Evolutionary conservation across 2,113 vertebrate species (phyloP).

Genomic region (Alexandromys fortis): DNA sequence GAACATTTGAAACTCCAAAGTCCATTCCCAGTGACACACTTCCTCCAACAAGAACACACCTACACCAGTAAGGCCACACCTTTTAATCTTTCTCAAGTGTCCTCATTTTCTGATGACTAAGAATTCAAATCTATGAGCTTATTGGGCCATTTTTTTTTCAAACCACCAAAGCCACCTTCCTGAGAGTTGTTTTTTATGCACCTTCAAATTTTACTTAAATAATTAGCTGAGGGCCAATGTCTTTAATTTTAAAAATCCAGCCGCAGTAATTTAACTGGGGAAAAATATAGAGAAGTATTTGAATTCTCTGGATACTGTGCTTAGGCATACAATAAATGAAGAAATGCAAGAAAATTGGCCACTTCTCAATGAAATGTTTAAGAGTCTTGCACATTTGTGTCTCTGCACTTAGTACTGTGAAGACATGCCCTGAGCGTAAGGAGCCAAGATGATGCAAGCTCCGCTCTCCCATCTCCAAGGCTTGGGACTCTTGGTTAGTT

Average conservation of each 20-base stretch:
- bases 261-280: not conserved
- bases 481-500: not conserved
- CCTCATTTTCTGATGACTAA: not conserved
- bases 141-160: not conserved
- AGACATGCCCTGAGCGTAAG: not conserved
- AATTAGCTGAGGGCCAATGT: not conserved
- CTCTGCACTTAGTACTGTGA: not conserved
- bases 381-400: not conserved
- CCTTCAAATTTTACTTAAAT: not conserved
- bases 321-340: not conserved
- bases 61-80: not conserved
- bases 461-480: not conserved
- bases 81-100: not conserved
- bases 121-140: not conserved
- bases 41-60: not conserved
- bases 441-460: not conserved
- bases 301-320: not conserved
- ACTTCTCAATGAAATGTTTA: not conserved
- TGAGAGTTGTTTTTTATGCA: not conserved
- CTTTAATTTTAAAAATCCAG: not conserved
- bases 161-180: not conserved
- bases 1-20: not conserved
- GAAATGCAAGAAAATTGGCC: not conserved
- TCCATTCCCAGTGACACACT: not conserved
- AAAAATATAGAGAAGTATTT: not conserved